Conservation (phyloP, 2,888 invertebrate genomes). For the Caenorhabditis parvicauda region DNA sequence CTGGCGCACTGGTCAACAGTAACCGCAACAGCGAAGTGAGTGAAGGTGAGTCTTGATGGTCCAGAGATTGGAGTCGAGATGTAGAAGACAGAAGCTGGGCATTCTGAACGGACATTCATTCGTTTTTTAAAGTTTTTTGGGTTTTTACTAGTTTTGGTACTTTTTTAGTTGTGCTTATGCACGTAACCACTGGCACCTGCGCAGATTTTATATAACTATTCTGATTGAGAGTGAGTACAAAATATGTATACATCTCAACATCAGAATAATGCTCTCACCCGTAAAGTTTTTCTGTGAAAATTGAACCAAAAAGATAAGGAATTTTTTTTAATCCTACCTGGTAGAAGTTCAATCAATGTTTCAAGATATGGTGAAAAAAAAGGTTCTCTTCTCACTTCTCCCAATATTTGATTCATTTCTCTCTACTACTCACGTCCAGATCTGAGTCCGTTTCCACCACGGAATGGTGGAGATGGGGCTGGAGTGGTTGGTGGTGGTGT, state of each 20-base stretch:
- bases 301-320: not conserved
- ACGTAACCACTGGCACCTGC: too few species aligned
- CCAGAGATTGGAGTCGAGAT: constrained; percentile 51
- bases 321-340: too few species aligned
- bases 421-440: constrained; percentile 28
- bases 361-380: too few species aligned
- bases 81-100: constrained; percentile 58
- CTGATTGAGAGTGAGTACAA: too few species aligned
- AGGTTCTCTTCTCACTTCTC: too few species aligned
- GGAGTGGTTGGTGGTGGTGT: constrained; percentile 17
- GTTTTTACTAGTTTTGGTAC: too few species aligned
- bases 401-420: too few species aligned
- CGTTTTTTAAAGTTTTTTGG: not conserved
- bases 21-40: constrained; percentile 61
- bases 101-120: constrained; percentile 24
- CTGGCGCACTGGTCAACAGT: constrained; percentile 62
- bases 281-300: not conserved
- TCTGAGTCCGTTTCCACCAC: constrained; percentile 30
- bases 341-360: too few species aligned
- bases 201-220: too few species aligned
- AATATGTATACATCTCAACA: too few species aligned
- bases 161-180: too few species aligned
- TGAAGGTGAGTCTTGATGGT: constrained; percentile 52
- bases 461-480: constrained; percentile 35
- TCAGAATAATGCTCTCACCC: too few species aligned